phyloP scores from a whole-genome alignment of 2,888 invertebrate genomes.

The Lymantria dispar region DNA sequence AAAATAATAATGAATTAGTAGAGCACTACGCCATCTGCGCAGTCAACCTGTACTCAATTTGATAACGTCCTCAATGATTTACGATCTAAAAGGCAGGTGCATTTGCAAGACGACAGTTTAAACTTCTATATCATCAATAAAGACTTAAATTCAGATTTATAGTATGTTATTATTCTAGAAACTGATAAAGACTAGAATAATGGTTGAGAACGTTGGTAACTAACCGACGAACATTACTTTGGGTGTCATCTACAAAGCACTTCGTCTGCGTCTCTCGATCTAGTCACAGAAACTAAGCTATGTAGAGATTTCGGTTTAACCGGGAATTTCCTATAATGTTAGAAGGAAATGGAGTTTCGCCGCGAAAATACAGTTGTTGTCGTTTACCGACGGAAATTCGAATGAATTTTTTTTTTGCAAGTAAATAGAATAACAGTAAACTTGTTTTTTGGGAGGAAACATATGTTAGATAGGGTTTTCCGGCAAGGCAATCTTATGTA shows the following conservation, averaged over 20 bases:
- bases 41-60: no score
- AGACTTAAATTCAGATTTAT: not conserved
- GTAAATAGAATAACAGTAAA: slow-evolving; percentile 1
- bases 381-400: slow-evolving; percentile 14
- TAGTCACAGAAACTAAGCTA: slow-evolving; percentile 9
- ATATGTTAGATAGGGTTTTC: not conserved
- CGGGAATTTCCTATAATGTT: slow-evolving; percentile 26
- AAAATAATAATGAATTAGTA: no score
- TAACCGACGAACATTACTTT: slow-evolving; percentile 6
- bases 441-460: slow-evolving; percentile 1
- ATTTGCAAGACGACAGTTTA: no score
- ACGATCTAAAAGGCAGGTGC: no score
- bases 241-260: slow-evolving; percentile 8
- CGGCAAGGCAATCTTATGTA: no score
- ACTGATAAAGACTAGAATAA: slow-evolving; percentile 4
- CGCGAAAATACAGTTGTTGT: slow-evolving; percentile 20
- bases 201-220: slow-evolving; percentile 1
- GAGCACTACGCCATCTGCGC: no score
- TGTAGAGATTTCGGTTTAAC: slow-evolving; percentile 14
- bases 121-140: not conserved
- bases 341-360: slow-evolving; percentile 28
- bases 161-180: slow-evolving; percentile 1
- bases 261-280: slow-evolving; percentile 18
- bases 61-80: no score
- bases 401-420: slow-evolving; percentile 9